These are phyloP conservation scores for Gallinago stenura DNA, from an alignment of 2,797 vertebrate species.

Conservation along the genomic window DNA sequence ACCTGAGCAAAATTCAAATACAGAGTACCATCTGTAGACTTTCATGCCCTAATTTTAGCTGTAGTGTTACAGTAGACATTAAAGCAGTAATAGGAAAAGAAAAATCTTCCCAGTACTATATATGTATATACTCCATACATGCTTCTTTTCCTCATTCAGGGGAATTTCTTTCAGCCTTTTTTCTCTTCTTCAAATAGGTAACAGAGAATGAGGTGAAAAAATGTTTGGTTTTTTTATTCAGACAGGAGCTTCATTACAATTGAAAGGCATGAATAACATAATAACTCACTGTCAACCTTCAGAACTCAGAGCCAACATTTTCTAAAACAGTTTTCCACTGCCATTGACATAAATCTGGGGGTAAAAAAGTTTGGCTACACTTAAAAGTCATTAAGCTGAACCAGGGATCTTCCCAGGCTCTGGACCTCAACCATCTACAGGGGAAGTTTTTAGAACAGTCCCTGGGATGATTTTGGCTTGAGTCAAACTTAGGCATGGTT, in stretches of 20 bases:
- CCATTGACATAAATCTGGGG: background rate
- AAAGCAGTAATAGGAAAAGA: background rate
- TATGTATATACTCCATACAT: background rate
- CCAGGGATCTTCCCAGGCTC: background rate
- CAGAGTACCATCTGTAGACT: background rate
- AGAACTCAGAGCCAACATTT: background rate
- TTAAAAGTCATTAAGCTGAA: background rate
- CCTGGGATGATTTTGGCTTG: background rate
- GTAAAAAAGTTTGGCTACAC: background rate
- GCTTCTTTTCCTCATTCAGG: background rate
- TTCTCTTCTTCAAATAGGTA: background rate
- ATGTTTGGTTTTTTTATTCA: too few species aligned
- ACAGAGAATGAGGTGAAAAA: background rate
- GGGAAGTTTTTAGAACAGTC: background rate
- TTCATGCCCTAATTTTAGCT: background rate
- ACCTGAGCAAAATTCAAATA: background rate
- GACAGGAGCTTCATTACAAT: background rate
- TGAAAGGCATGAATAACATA: background rate
- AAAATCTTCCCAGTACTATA: accelerated
- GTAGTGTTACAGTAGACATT: background rate
- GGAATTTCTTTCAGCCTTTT: background rate
- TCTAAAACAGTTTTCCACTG: background rate
- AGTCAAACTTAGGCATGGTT: background rate
- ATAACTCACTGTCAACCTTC: background rate
- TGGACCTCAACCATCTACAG: background rate